Percentiles rank a stretch among this genome's conserved stretches.
phyloP scores from a whole-genome alignment of 1,140 invertebrate genomes.

The Lordiphosa stackelbergi region DNA sequence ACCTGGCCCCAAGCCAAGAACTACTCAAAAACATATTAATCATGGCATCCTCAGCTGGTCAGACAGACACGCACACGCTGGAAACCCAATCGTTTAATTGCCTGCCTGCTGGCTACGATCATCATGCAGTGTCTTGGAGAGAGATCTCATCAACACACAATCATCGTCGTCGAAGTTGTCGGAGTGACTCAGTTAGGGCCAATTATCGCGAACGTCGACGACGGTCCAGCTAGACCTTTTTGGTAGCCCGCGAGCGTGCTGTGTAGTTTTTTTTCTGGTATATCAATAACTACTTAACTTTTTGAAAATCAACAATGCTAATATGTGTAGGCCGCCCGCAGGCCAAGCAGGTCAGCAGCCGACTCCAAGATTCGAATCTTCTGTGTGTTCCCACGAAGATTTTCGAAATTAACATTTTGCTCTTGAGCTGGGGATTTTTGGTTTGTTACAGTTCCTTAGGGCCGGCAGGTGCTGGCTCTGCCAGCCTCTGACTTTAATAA shows the following conservation, averaged over 20 bases:
- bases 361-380: constrained; percentile 15
- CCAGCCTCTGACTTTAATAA: constrained; percentile 53
- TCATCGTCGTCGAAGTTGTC: constrained; percentile 9
- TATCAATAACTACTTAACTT: constrained; percentile 46
- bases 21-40: constrained; percentile 75
- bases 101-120: constrained; percentile 17
- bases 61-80: constrained; percentile 32
- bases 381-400: constrained; percentile 66
- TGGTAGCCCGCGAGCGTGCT: constrained; percentile 13
- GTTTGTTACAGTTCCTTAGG: constrained; percentile 71
- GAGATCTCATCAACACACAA: constrained; percentile 15
- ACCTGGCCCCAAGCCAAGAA: constrained; percentile 57
- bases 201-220: constrained; percentile 37
- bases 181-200: constrained; percentile 47
- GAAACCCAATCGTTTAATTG: constrained; percentile 67
- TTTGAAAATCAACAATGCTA: constrained; percentile 68
- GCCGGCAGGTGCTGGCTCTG: constrained; percentile 32
- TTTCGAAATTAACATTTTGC: constrained; percentile 71
- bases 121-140: not conserved
- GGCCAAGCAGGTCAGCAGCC: constrained; percentile 40
- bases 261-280: constrained; percentile 19
- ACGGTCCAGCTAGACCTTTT: constrained; percentile 4
- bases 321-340: constrained; percentile 67
- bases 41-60: constrained; percentile 44
- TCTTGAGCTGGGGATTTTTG: constrained; percentile 22